These are phyloP conservation scores for Lethrus apterus DNA, from an alignment of 1,140 invertebrate genomes.

Conservation along the genomic window DNA sequence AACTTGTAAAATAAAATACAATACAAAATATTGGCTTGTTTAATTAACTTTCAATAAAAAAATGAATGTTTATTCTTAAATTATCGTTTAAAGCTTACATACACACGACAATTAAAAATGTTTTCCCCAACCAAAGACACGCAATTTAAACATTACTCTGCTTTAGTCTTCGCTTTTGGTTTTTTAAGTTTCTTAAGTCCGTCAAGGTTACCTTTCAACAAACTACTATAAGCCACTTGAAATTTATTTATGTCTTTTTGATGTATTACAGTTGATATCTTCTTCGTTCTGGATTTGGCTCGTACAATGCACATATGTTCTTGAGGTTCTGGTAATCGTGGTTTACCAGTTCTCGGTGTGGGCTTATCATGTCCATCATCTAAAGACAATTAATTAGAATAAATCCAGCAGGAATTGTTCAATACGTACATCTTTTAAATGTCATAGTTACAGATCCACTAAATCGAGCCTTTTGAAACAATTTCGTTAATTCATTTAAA, in stretches of 20 bases:
- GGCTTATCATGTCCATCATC: constrained; percentile 70
- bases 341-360: constrained; percentile 51
- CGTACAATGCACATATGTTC: constrained; percentile 69
- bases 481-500: constrained; percentile 54
- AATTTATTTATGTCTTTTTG: constrained; percentile 79
- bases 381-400: constrained; percentile 39
- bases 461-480: constrained; percentile 57
- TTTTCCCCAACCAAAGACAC: too few species aligned
- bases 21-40: too few species aligned
- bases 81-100: too few species aligned
- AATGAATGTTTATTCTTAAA: too few species aligned
- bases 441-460: constrained; percentile 59
- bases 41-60: too few species aligned
- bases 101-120: too few species aligned
- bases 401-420: constrained; percentile 6
- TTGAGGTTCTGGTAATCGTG: constrained; percentile 48
- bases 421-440: constrained; percentile 61
- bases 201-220: constrained; percentile 79
- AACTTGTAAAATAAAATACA: too few species aligned
- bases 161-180: constrained; percentile 63
- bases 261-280: constrained; percentile 71
- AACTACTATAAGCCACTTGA: constrained; percentile 73
- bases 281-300: constrained; percentile 62
- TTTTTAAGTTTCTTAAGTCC: constrained; percentile 81
- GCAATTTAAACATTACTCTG: constrained; percentile 43